Evolutionary conservation across 1,140 invertebrate genomes (phyloP), one percentile per base, ranked within the genome.

Genomic region (Neotoxoptera formosana): DNA sequence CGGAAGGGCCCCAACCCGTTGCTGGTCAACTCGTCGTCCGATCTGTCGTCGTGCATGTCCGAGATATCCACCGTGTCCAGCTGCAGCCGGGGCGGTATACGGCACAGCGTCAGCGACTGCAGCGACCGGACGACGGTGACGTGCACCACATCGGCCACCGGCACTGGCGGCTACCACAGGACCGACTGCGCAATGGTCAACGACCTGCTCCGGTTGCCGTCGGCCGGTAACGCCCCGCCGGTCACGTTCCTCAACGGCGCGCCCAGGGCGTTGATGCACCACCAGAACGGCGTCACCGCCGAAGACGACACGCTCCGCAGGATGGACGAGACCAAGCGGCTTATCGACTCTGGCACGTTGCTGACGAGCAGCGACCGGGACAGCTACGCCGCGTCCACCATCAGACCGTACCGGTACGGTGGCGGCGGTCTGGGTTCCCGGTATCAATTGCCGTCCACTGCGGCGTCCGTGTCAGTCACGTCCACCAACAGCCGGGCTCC

Each of bases 401-500:
- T 83, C 41, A n/a, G 76, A 17, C 91, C 81, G 48, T 93, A 93
- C 76, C 47, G 76, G 48, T 86, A 86, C 51, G 89, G 88, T 0
- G n/a, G 87, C 17, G 47, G 45, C 47, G 34, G 51, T 11, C 56
- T 25, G 7, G 81, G 91, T 30, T 86, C 91, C 36, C 45, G 91
- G 47, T 93, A 86, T 51, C 94, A 84, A 84, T 83, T 90, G 88
- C 67, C 93, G 93, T 89, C 93, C 51, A 95, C 95, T 51, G 95
- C 95, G 84, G 95, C 95, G 89, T 95, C 95, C 11, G 95, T 95
- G 23, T 95, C 95, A 17, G 95, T 95, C 14, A 95, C 95, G 91
- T 95, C 95, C 20, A 95, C 95, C n/a, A 95, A 95, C 94, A 95
- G 95, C 48, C 94, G 95, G 14, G 94, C 95, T 76, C 95, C 95